These are phyloP conservation scores for Chloroceryle inda DNA, from an alignment of 2,797 vertebrate genomes.

Conservation along the genomic window DNA sequence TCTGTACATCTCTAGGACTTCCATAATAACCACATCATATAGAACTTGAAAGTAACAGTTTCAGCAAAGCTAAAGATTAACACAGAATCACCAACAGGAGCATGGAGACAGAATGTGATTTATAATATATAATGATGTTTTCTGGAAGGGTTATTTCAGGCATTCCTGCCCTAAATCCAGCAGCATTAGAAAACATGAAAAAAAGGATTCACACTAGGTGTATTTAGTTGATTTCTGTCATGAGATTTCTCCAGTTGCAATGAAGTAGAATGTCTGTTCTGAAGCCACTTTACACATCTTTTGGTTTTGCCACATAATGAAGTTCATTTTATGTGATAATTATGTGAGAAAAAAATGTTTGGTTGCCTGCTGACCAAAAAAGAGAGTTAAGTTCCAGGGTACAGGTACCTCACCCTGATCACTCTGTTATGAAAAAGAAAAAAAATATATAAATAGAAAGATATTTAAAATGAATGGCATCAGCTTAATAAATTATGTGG, in stretches of 20 bases:
- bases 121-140: background rate
- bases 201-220: background rate
- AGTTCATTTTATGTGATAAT: rapidly evolving
- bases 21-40: background rate
- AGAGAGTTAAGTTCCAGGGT: background rate
- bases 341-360: background rate
- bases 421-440: background rate
- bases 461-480: rapidly evolving
- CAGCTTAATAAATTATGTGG: background rate
- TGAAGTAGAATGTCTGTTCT: background rate
- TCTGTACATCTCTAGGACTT: background rate
- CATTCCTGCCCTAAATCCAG: background rate
- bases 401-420: background rate
- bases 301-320: background rate
- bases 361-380: background rate
- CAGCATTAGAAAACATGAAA: background rate
- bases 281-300: background rate
- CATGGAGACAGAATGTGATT: background rate
- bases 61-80: background rate
- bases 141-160: background rate
- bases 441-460: background rate
- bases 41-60: background rate
- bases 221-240: background rate
- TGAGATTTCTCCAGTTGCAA: background rate
- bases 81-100: background rate